phyloP scores from a whole-genome alignment of 2,797 vertebrate species.

The Ceyx erithaca region DNA sequence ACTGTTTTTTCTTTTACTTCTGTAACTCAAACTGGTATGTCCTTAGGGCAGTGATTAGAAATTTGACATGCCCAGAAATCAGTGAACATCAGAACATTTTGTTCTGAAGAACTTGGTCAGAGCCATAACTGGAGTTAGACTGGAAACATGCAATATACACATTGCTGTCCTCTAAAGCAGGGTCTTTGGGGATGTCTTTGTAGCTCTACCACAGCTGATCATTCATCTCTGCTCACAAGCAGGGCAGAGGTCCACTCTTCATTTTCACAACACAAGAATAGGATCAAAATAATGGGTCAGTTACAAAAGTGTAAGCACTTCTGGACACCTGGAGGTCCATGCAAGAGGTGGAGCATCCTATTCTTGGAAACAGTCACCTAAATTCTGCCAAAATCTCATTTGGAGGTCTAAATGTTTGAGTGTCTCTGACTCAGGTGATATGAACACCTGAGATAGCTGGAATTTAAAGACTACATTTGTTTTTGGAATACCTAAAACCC shows the following conservation, averaged over 20 bases:
- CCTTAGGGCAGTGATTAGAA: background rate
- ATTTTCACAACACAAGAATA: background rate
- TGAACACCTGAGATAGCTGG: background rate
- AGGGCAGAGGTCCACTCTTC: background rate
- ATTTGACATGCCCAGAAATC: background rate
- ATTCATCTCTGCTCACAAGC: background rate
- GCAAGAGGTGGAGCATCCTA: rapidly evolving
- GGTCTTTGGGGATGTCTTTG: background rate
- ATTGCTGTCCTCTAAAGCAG: background rate
- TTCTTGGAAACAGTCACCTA: background rate
- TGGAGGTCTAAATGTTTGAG: background rate
- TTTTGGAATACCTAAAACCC: background rate
- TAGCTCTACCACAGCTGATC: background rate
- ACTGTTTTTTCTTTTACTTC: background rate
- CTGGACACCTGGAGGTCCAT: background rate
- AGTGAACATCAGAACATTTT: background rate
- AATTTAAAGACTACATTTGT: background rate
- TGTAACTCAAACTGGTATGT: background rate
- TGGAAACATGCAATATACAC: background rate
- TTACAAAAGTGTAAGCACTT: background rate
- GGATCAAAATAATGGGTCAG: background rate
- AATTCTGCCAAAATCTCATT: background rate
- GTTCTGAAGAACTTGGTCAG: background rate
- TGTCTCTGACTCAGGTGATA: background rate
- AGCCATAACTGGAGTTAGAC: background rate